Conservation (phyloP, 2,888 invertebrate genomes). For the Gasteruption jaculator region DNA sequence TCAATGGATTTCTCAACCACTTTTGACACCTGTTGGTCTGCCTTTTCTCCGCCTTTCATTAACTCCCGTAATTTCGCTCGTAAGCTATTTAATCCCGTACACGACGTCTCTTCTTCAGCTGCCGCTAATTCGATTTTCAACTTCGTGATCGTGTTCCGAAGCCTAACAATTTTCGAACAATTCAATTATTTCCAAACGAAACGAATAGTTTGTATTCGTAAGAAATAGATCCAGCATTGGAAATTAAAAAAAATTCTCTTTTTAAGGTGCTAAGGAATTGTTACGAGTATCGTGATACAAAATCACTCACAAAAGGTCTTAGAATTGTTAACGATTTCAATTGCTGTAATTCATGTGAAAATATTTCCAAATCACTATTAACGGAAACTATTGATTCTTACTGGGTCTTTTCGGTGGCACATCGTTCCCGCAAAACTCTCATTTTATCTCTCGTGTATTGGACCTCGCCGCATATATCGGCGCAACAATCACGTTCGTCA, state of each 20-base stretch:
- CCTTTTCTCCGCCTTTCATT: constrained; percentile 33
- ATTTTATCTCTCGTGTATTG: constrained; percentile 33
- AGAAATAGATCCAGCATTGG: too few relatives aligned
- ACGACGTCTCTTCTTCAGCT: constrained; percentile 37
- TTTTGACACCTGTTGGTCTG: constrained; percentile 31
- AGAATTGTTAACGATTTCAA: constrained; percentile 4
- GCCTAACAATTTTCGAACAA: too few relatives aligned
- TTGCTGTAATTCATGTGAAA: background rate
- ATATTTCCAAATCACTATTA: background rate
- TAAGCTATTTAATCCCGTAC: constrained; percentile 38
- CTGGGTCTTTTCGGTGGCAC: constrained; percentile 36
- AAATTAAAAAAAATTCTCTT: too few relatives aligned
- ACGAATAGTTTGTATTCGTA: too few relatives aligned
- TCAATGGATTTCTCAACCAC: constrained; percentile 39
- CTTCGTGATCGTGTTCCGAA: constrained; percentile 32
- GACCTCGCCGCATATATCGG: constrained; percentile 32
- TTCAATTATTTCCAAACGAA: too few relatives aligned
- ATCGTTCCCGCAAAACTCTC: constrained; percentile 29
- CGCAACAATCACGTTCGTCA: constrained; percentile 34
- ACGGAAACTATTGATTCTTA: constrained; percentile 22
- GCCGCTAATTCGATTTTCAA: constrained; percentile 34
- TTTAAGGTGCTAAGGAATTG: too few relatives aligned
- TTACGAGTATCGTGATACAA: too few relatives aligned
- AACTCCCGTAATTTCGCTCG: constrained; percentile 40
- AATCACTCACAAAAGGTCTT: too few relatives aligned